Base-by-base conservation (phyloP, 2,888 invertebrate genomes). In the Nebria brevicollis region DNA sequence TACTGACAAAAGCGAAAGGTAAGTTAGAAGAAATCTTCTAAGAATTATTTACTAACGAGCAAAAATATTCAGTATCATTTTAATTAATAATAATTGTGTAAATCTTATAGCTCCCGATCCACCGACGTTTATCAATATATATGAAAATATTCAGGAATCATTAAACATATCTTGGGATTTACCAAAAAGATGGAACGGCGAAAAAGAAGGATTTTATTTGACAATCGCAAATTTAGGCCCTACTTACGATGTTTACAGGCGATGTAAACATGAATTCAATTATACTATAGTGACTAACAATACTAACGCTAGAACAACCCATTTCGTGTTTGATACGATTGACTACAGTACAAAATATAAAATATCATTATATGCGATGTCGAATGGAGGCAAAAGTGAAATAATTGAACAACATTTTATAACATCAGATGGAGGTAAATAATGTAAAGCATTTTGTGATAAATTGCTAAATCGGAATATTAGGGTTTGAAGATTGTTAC, bases 1-100 rank as follows among this genome's bases (percentile, higher is more conserved):
- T 26, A 42, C 72, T 10, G 72, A 80, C 75, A n/a, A 75, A 80
- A 26, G n/a, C 80, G n/a, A 80, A 68, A 75, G 73, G 80, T 80
- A 68, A 75, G 26, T n/a, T 66, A 11, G 2, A 10, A 66, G 8
- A 66, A 25, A 2, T 66, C 66, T 6, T 11, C 11, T 54, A 54
- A 20, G 20, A 20, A 20, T 20, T 20, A 20, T 20, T 20, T 20
- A 20, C 20, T 20, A 20, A 20, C 20, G 20, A 20, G 20, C 20
- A 20, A 20, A 20, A 20, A 20, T 20, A 20, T 20, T 20, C 20
- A 20, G 1, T 1, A 20, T 20, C 20, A 20, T 20, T 20, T 1
- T 20, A 20, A 43, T 43, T 43, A 54, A 54, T 54, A 3, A 34
- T 34, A 34, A 34, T 1, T 34, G 7, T 8, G 15, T 72, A n/a